phyloP scores from a whole-genome alignment of 2,888 invertebrate genomes.

The Cerceris ruficornis region DNA sequence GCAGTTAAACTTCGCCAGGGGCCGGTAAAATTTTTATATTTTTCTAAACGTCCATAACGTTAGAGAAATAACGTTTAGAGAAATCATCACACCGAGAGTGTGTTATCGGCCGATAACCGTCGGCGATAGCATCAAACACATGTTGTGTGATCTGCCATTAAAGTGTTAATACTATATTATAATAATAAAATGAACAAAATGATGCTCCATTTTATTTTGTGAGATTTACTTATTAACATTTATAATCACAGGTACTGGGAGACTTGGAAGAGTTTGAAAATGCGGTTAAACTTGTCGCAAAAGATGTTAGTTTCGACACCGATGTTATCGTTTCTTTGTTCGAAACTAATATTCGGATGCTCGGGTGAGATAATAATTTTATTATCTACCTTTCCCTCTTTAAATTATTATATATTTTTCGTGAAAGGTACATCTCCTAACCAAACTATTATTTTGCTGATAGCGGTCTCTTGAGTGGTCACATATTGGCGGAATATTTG shows the following conservation, averaged over 20 bases:
- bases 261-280: constrained; percentile 97
- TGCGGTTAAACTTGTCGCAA: constrained; percentile 92
- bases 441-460: constrained; percentile 62
- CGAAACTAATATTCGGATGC: constrained; percentile 98
- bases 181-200: background rate
- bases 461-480: constrained; percentile 95
- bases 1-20: no score
- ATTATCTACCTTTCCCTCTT: background rate
- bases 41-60: no score
- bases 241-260: constrained; percentile 86
- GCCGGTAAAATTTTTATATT: no score
- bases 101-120: no score
- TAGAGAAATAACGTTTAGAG: no score
- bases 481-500: constrained; percentile 92
- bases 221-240: constrained; percentile 28
- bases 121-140: no score
- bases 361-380: constrained; percentile 87
- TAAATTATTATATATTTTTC: background rate
- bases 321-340: constrained; percentile 98
- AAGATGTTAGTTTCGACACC: constrained; percentile 94
- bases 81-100: no score
- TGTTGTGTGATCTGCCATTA: no score
- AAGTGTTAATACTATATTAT: constrained; percentile 6
- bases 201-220: background rate
- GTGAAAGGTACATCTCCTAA: background rate